Evolutionary conservation across 2,113 vertebrate genomes (phyloP).

Genomic region (human): GRCh38 chr3:161582001-161582500

Average conservation of each 20-base stretch:
- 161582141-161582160: neutral
- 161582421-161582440: neutral
- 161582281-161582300: neutral
- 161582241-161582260: conserved; percentile 27
- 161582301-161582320: conserved; percentile 53
- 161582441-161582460: neutral
- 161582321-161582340: conserved; percentile 16
- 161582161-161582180: conserved; percentile 29
- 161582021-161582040: conserved; percentile 24
- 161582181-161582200: conserved; percentile 40
- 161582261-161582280: conserved; percentile 23
- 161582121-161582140: neutral
- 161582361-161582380: conserved; percentile 11
- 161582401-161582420: conserved; percentile 9
- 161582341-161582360: conserved; percentile 35
- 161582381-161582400: conserved; percentile 12
- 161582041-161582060: neutral
- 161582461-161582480: neutral
- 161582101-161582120: conserved; percentile 41
- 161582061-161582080: neutral
- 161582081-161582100: neutral
- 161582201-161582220: conserved; percentile 44
- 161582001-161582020: neutral
- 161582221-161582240: neutral
- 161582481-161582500: neutral